phyloP scores from a whole-genome alignment of 2,797 vertebrate species.

The Onychomys arenicola region DNA sequence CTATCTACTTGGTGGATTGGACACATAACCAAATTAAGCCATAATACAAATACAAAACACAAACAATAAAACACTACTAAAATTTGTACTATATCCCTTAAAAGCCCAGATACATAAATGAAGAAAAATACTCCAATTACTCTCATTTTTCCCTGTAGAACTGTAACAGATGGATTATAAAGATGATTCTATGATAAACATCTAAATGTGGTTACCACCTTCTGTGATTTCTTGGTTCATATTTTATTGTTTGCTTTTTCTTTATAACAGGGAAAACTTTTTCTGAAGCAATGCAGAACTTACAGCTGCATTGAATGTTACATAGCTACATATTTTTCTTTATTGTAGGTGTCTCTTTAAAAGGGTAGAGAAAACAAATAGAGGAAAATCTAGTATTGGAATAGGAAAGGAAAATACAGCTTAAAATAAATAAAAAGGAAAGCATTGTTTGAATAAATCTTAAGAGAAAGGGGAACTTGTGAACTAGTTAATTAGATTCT shows the following conservation, averaged over 20 bases:
- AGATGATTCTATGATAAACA: conserved; percentile 74
- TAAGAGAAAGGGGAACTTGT: not conserved
- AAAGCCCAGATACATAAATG: conserved; percentile 63
- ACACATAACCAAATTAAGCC: not conserved
- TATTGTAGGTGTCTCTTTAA: conserved; percentile 49
- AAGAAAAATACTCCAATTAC: conserved; percentile 62
- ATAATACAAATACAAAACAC: not conserved
- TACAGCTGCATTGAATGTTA: conserved; percentile 40
- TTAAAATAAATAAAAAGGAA: conserved; percentile 21
- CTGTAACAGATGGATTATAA: conserved; percentile 80
- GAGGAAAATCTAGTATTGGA: not conserved
- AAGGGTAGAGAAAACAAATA: conserved; percentile 59
- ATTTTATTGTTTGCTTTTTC: conserved; percentile 48
- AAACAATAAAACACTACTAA: not conserved
- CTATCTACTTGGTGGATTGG: not conserved
- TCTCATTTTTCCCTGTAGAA: conserved; percentile 59
- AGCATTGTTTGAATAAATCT: not conserved
- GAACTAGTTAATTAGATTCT: conserved; percentile 1
- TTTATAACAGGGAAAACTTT: conserved; percentile 58
- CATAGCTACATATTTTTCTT: conserved; percentile 36
- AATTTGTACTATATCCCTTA: not conserved
- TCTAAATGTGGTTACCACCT: conserved; percentile 78
- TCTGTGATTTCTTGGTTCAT: conserved; percentile 77
- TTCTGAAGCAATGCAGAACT: conserved; percentile 52
- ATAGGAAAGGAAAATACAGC: conserved; percentile 30